Conservation (phyloP, 1,140 invertebrate species). For the Trichoplusia ni region DNA sequence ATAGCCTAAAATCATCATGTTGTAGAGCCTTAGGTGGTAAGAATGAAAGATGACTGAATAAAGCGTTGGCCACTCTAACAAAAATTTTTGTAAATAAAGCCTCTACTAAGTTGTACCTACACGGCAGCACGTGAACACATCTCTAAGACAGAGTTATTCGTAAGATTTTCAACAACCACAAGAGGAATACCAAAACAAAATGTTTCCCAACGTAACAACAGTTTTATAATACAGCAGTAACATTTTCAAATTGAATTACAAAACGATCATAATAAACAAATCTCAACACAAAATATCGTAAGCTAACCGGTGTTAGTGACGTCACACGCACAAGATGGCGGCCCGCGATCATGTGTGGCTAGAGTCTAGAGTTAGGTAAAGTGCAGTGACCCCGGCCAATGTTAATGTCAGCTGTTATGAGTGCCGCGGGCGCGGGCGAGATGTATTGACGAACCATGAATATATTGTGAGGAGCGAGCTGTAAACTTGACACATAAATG, state of each 20-base stretch:
- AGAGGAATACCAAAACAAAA: too few species aligned
- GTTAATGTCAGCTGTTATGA: constrained; percentile 72
- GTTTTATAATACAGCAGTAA: too few species aligned
- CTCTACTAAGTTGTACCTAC: too few species aligned
- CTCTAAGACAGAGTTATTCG: too few species aligned
- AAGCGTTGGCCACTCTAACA: too few species aligned
- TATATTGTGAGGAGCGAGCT: constrained; percentile 33
- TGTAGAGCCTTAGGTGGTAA: too few species aligned
- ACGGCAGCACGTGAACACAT: too few species aligned
- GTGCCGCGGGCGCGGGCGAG: constrained; percentile 21
- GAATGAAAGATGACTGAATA: too few species aligned
- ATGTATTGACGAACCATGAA: constrained; percentile 40
- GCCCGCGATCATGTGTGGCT: constrained; percentile 46
- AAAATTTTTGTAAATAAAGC: too few species aligned
- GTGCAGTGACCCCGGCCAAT: constrained; percentile 69
- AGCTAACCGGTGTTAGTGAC: constrained; percentile 47
- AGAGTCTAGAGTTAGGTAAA: constrained; percentile 53
- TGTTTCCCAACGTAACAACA: too few species aligned
- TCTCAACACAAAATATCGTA: constrained; percentile 36
- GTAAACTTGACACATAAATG: constrained; percentile 10
- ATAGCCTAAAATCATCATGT: too few species aligned
- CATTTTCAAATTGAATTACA: constrained; percentile 21
- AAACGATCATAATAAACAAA: constrained; percentile 28
- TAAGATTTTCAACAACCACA: too few species aligned
- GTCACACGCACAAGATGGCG: constrained; percentile 62